A percentile compares a stretch with the other conserved stretches of the same genome.
phyloP scores from a whole-genome alignment of 2,888 invertebrate genomes.

The Cephus runcator region DNA sequence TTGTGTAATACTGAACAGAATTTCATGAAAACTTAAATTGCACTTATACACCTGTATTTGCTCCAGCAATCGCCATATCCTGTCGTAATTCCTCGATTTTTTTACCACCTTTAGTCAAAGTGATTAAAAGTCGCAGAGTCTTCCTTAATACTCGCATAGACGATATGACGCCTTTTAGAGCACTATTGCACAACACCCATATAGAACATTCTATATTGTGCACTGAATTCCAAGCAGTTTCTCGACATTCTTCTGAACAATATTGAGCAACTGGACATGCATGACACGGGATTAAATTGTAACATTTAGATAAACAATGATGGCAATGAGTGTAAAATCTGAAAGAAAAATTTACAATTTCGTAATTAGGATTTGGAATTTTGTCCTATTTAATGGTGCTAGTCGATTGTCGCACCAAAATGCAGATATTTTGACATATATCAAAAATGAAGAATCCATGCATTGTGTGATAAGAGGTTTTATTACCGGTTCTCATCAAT shows the following conservation, averaged over 20 bases:
- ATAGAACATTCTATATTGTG: conserved; percentile 56
- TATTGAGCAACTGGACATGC: conserved; percentile 57
- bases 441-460: background rate
- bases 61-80: conserved; percentile 51
- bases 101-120: conserved; percentile 52
- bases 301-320: conserved; percentile 54
- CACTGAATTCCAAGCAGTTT: conserved; percentile 49
- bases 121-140: conserved; percentile 55
- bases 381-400: no score
- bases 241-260: conserved; percentile 56
- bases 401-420: background rate
- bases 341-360: background rate
- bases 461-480: conserved; percentile 24
- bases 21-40: background rate
- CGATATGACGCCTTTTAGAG: conserved; percentile 52
- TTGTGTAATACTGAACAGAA: background rate
- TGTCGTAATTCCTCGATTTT: conserved; percentile 48
- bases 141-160: conserved; percentile 56
- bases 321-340: conserved; percentile 63
- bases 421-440: background rate
- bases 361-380: background rate
- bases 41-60: conserved; percentile 49
- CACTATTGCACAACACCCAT: conserved; percentile 45
- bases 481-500: conserved; percentile 53
- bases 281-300: conserved; percentile 57